Percentiles rank a stretch among this genome's conserved stretches.
Evolutionary conservation across 2,113 vertebrate genomes (phyloP).

Genomic region (Gobiocypris rarus): DNA sequence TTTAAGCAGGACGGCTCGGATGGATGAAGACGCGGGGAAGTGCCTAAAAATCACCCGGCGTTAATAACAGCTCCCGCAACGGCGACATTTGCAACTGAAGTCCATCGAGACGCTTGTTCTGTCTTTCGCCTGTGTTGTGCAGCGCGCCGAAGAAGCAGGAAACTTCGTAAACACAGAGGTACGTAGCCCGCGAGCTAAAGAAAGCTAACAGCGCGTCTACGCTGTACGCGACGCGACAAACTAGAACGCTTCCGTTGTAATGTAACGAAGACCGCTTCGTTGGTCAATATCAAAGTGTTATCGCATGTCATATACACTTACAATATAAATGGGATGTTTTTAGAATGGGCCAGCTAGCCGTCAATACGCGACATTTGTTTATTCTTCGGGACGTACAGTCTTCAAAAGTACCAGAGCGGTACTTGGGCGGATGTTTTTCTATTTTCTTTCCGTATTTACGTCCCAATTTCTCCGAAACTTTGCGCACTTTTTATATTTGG

Average conservation of each 20-base stretch:
- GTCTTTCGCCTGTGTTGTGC: conserved; percentile 45
- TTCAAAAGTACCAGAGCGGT: neutral
- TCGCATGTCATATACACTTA: neutral
- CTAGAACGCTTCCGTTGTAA: neutral
- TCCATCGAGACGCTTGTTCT: conserved; percentile 45
- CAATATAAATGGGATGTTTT: neutral
- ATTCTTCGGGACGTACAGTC: neutral
- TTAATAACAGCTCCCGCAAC: conserved; percentile 33
- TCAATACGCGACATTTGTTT: conserved; percentile 25
- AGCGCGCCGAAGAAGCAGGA: conserved; percentile 59
- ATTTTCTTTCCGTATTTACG: neutral
- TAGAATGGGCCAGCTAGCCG: neutral
- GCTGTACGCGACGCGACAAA: conserved; percentile 9
- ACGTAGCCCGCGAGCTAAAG: conserved; percentile 53
- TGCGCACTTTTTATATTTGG: neutral
- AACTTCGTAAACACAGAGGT: conserved; percentile 67
- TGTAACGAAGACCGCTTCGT: neutral
- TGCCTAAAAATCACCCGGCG: conserved; percentile 16
- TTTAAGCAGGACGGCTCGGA: conserved; percentile 68
- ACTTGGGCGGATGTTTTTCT: no score
- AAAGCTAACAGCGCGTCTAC: conserved; percentile 36
- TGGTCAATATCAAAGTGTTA: neutral
- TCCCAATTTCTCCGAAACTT: neutral
- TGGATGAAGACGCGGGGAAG: conserved; percentile 46
- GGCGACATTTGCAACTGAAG: conserved; percentile 42